Conservation (phyloP, 2,797 vertebrate genomes). For the Simalia tracyae region DNA sequence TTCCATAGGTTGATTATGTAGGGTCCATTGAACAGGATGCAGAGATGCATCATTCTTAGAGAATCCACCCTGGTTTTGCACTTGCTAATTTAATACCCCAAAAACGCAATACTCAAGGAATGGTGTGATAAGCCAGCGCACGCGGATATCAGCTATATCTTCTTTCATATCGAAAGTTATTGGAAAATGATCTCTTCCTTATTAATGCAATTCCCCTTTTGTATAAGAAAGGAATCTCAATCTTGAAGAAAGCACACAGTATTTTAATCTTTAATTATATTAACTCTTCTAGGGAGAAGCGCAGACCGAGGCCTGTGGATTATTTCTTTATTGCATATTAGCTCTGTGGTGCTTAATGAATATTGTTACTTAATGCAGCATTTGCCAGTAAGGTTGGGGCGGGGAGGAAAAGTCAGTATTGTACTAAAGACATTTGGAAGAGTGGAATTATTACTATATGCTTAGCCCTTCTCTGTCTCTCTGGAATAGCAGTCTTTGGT, state of each 20-base stretch:
- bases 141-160: slow-evolving; percentile 66
- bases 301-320: slow-evolving; percentile 72
- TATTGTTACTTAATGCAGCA: slow-evolving; percentile 78
- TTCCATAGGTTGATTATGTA: background rate
- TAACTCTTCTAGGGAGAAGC: slow-evolving; percentile 72
- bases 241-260: slow-evolving; percentile 79
- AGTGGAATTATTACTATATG: slow-evolving; percentile 35
- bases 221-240: slow-evolving; percentile 68
- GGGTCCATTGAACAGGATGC: background rate
- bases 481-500: background rate
- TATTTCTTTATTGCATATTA: slow-evolving; percentile 81
- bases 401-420: slow-evolving; percentile 52
- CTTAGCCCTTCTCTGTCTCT: background rate
- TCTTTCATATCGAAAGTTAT: slow-evolving; percentile 65
- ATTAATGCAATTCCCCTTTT: slow-evolving; percentile 77
- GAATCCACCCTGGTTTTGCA: slow-evolving; percentile 40
- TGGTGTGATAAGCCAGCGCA: slow-evolving; percentile 33
- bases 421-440: slow-evolving; percentile 57
- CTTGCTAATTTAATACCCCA: slow-evolving; percentile 36
- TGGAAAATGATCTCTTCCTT: slow-evolving; percentile 81
- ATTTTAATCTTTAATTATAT: slow-evolving; percentile 85
- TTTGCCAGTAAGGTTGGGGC: slow-evolving; percentile 57
- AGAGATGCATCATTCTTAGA: background rate
- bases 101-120: slow-evolving; percentile 47
- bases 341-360: slow-evolving; percentile 79